Evolutionary conservation across 1,140 invertebrate genomes (phyloP), one percentile per base, ranked within the genome.

Genomic region (Camponotus floridanus): DNA sequence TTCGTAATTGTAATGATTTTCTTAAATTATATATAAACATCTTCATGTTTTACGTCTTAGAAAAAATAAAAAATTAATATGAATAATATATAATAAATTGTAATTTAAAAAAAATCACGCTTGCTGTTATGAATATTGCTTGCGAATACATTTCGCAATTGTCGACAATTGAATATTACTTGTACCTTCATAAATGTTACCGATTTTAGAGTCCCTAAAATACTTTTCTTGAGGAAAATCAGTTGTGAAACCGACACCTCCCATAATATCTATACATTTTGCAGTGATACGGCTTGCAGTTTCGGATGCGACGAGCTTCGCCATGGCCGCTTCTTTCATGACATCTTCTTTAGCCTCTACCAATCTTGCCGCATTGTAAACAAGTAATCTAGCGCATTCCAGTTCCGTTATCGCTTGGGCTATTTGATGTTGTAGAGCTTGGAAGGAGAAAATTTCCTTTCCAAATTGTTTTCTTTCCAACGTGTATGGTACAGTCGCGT

Each of bases 141-240:
- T 96, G 88, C 97, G 96, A 48, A 98, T 96, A 39, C 96, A 95
- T 95, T 99, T 99, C 55, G 98, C 99, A 92, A 99, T 99, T 0
- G 99, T 99, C 88, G 97, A 98, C n/a, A 99, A 94, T 93, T 99
- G 99, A 95, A 99, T 99, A 93, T 99, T 99, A 86, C 98, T 98
- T 33, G 99, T 99, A 86, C 99, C 99, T 95, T 99, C 99, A 94
- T 99, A 99, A 90, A 99, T 99, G n/a, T 98, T 97, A 86, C 98
- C 99, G 90, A 99, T 98, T 95, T 99, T 99, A 87, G 97, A 97
- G 92, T 99, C 99, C 88, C 99, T 96, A 95, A 98, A 99, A 95
- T 97, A 99, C 93, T 99, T 99, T 95, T 99, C 99, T 91, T 99
- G 97, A 0, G 98, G 99, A 93, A 98, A 99, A 92, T 99, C 98